phyloP scores from a whole-genome alignment of 2,113 vertebrate genomes.

The Myotis yumanensis region DNA sequence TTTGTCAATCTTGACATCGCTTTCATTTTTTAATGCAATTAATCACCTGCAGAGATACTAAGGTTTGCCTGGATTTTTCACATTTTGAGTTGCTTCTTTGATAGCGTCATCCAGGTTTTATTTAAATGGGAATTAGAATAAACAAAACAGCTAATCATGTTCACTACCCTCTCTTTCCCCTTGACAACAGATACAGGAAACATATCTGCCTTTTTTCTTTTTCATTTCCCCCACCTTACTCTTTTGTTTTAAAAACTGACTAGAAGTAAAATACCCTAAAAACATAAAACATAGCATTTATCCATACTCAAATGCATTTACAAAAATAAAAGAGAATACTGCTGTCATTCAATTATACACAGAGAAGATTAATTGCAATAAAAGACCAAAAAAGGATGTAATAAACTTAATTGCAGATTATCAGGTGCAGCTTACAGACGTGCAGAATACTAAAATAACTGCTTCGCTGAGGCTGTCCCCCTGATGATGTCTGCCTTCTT shows the following conservation, averaged over 20 bases:
- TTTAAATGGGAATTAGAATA: constrained; percentile 53
- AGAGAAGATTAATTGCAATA: constrained; percentile 38
- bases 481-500: neutral
- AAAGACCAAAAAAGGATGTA: neutral
- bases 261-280: neutral
- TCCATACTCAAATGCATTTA: neutral
- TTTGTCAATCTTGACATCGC: constrained; percentile 75
- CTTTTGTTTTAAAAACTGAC: neutral
- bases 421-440: neutral
- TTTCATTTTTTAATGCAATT: constrained; percentile 82
- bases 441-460: constrained; percentile 7
- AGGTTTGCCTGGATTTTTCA: constrained; percentile 70
- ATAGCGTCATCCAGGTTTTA: constrained; percentile 64
- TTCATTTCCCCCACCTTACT: neutral
- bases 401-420: constrained; percentile 22
- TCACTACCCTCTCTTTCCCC: constrained; percentile 8
- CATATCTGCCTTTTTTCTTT: neutral
- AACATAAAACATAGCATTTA: neutral
- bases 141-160: constrained; percentile 66
- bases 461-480: neutral
- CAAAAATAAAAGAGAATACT: neutral
- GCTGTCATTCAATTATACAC: neutral
- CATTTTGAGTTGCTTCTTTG: constrained; percentile 74
- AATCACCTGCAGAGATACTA: constrained; percentile 79
- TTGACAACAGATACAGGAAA: constrained; percentile 19